phyloP scores from a whole-genome alignment of 1,140 invertebrate species.

The Brachionus rotundiformis region DNA sequence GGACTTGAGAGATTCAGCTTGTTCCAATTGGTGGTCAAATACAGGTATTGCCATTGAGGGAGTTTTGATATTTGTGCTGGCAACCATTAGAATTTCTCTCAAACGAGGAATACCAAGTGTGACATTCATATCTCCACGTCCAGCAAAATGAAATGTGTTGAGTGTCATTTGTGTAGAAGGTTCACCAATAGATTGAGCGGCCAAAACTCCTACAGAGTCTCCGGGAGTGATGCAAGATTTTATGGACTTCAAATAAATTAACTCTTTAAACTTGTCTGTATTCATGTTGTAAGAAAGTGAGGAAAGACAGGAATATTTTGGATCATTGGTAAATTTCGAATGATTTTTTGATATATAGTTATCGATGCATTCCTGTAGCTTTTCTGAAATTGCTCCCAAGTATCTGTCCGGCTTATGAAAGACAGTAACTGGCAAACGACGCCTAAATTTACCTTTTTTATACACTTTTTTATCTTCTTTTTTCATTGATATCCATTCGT shows the following conservation, averaged over 20 bases:
- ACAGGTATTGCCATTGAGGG: slow-evolving; percentile 93
- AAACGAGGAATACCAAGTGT: slow-evolving; percentile 91
- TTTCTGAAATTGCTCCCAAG: slow-evolving; percentile 77
- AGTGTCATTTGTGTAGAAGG: slow-evolving; percentile 99
- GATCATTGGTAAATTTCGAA: slow-evolving; percentile 45
- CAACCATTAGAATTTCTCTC: slow-evolving; percentile 94
- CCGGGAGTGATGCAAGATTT: slow-evolving; percentile 80
- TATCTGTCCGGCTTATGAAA: slow-evolving; percentile 59
- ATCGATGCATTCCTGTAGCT: slow-evolving; percentile 72
- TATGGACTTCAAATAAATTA: slow-evolving; percentile 77
- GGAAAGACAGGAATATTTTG: not conserved
- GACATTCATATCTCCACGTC: slow-evolving; percentile 99
- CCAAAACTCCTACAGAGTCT: slow-evolving; percentile 91
- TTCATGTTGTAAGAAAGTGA: not conserved
- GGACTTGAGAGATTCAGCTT: slow-evolving; percentile 36
- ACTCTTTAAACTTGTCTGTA: slow-evolving; percentile 61
- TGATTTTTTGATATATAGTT: slow-evolving; percentile 68
- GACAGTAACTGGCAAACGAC: slow-evolving; percentile 23
- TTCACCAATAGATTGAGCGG: slow-evolving; percentile 93
- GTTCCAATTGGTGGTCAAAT: not conserved
- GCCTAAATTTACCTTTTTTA: slow-evolving; percentile 44
- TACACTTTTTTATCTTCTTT: slow-evolving; percentile 61
- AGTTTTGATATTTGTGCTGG: slow-evolving; percentile 86
- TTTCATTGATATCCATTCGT: slow-evolving; percentile 70
- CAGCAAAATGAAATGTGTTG: slow-evolving; percentile 99